Conservation (phyloP, 2,113 vertebrate genomes). For the Marmota monax region DNA sequence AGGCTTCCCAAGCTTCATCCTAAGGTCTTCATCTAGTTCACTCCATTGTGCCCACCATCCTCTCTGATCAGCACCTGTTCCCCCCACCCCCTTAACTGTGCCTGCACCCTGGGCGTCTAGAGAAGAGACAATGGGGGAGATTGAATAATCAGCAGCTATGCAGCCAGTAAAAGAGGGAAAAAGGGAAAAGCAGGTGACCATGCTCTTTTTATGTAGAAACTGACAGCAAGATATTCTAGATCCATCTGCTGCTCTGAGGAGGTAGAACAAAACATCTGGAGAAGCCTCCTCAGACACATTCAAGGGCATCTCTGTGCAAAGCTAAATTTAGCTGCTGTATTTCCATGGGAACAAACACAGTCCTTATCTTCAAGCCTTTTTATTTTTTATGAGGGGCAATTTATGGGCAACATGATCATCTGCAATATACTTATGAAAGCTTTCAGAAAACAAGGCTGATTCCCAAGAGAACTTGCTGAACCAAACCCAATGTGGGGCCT, state of each 20-base stretch:
- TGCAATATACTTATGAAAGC: not conserved
- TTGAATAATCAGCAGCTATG: not conserved
- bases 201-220: not conserved
- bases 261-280: slow-evolving; percentile 53
- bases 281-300: not conserved
- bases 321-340: slow-evolving; percentile 52
- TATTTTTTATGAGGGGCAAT: slow-evolving; percentile 36
- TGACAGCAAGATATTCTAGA: slow-evolving; percentile 37
- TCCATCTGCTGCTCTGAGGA: slow-evolving; percentile 47
- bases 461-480: not conserved
- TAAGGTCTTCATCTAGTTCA: not conserved
- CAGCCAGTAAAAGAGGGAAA: not conserved
- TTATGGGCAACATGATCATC: not conserved
- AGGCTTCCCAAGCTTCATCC: fast-evolving
- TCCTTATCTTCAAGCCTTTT: not conserved
- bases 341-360: slow-evolving; percentile 55
- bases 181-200: not conserved
- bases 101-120: not conserved
- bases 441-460: not conserved
- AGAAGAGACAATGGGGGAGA: not conserved
- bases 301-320: slow-evolving; percentile 36
- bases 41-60: not conserved
- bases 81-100: not conserved
- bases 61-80: not conserved
- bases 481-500: not conserved